These are phyloP conservation scores for Scytalopus superciliaris DNA, from an alignment of 2,113 vertebrate genomes.

Conservation along the genomic window DNA sequence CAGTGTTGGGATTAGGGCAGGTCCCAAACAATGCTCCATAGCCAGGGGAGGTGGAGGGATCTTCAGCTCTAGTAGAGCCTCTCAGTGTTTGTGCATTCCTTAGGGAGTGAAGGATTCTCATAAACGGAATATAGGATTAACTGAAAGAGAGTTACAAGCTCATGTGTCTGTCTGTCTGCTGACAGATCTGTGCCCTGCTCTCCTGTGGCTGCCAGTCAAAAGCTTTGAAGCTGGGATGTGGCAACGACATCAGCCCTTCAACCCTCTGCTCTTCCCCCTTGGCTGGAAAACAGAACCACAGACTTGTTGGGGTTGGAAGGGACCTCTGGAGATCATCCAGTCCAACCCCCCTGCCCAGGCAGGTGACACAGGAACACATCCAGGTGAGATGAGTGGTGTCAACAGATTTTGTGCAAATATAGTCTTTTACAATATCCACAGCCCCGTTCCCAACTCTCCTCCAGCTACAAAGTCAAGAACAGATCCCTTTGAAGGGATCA, in stretches of 20 bases:
- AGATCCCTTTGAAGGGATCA: background rate
- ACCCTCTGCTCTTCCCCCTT: background rate
- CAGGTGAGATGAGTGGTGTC: background rate
- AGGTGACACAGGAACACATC: background rate
- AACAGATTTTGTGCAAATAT: background rate
- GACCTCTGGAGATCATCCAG: background rate
- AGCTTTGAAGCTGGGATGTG: background rate
- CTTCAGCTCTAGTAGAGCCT: background rate
- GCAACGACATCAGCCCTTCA: background rate
- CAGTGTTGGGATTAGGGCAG: background rate
- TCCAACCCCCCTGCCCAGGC: background rate
- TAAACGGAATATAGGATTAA: background rate
- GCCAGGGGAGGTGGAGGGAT: background rate
- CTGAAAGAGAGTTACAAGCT: background rate
- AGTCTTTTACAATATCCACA: background rate
- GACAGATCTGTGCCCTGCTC: background rate
- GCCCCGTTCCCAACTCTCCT: background rate
- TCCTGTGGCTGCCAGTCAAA: background rate
- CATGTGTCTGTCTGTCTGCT: background rate
- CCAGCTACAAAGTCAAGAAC: background rate
- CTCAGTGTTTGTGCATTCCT: background rate
- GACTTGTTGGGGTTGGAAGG: background rate
- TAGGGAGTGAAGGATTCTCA: background rate
- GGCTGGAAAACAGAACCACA: background rate
- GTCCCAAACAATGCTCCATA: background rate